A percentile compares a stretch with the other conserved stretches of the same genome.
Evolutionary conservation across 2,797 vertebrate genomes (phyloP).

Genomic region (Eutrigla gurnardus): DNA sequence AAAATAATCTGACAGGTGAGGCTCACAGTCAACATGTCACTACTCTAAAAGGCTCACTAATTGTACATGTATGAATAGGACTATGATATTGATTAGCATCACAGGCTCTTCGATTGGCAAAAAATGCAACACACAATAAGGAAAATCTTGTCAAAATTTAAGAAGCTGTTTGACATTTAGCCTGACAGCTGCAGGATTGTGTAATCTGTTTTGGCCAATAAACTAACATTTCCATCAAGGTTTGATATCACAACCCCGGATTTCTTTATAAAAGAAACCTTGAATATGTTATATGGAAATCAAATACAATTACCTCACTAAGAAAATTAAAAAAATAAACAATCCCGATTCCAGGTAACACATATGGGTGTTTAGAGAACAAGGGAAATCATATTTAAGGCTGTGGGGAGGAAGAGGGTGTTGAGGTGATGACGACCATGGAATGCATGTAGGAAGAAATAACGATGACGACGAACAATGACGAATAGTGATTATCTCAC

Average conservation of each 20-base stretch:
- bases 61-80: conserved; percentile 24
- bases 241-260: conserved; percentile 26
- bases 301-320: conserved; percentile 6
- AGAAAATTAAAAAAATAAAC: conserved; percentile 8
- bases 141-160: conserved; percentile 15
- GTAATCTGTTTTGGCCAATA: conserved; percentile 19
- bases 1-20: conserved; percentile 34
- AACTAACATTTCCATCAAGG: neutral
- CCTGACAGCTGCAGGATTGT: conserved; percentile 28
- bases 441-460: conserved; percentile 81
- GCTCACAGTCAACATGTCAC: conserved; percentile 55
- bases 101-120: conserved; percentile 54
- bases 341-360: conserved; percentile 13
- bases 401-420: conserved; percentile 49
- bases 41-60: conserved; percentile 48
- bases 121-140: conserved; percentile 34
- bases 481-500: conserved; percentile 5
- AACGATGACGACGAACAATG: conserved; percentile 6
- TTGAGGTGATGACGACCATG: conserved; percentile 59
- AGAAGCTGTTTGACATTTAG: conserved; percentile 16
- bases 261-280: conserved; percentile 68
- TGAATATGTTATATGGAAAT: conserved; percentile 7
- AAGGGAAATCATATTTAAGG: conserved; percentile 54
- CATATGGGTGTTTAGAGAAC: conserved; percentile 9
- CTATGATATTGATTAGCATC: conserved; percentile 41